Conservation (phyloP, 2,888 invertebrate genomes). For the Melitaea athalia region DNA sequence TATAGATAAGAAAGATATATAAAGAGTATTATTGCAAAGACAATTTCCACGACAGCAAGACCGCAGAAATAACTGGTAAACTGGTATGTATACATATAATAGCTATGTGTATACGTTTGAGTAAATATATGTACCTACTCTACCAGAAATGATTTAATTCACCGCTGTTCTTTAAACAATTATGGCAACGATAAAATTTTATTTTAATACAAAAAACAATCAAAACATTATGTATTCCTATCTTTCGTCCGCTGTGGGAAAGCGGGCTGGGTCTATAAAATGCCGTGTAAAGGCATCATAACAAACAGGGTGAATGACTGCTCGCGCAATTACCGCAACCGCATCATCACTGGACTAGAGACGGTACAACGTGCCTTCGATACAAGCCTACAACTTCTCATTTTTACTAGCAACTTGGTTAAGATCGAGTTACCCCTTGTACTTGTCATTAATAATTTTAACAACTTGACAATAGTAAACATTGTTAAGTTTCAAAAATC, state of each 20-base stretch:
- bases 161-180: neutral
- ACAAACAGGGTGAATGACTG: slow-evolving; percentile 67
- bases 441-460: neutral
- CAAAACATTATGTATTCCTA: neutral
- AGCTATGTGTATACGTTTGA: too few species aligned
- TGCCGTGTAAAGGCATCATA: slow-evolving; percentile 36
- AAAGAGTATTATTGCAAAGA: too few species aligned
- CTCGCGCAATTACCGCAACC: slow-evolving; percentile 62
- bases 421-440: neutral
- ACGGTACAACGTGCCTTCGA: slow-evolving; percentile 45
- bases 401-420: slow-evolving; percentile 8
- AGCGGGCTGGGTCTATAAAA: slow-evolving; percentile 18
- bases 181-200: neutral
- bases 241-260: slow-evolving; percentile 21
- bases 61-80: too few species aligned
- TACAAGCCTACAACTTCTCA: slow-evolving; percentile 33
- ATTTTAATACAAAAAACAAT: slow-evolving; percentile 6
- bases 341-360: slow-evolving; percentile 62
- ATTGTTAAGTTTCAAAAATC: too few species aligned
- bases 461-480: too few species aligned
- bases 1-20: too few species aligned
- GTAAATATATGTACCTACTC: too few species aligned
- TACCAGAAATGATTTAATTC: too few species aligned
- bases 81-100: too few species aligned
- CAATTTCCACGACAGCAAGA: too few species aligned